Evolutionary conservation across 2,797 vertebrate species (phyloP).

Genomic region (Diceros bicornis): DNA sequence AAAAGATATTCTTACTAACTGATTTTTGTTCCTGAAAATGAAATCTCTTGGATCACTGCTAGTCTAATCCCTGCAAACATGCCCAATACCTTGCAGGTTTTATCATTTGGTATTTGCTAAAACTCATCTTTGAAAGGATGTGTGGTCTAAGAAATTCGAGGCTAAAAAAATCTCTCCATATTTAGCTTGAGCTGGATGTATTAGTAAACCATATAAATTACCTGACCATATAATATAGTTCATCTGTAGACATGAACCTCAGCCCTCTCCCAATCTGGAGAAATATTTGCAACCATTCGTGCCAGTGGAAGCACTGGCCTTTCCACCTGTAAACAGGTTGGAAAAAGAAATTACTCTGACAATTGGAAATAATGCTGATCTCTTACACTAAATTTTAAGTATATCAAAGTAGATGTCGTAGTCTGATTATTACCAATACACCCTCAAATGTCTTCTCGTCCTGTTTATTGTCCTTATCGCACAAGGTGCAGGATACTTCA

Average conservation of each 20-base stretch:
- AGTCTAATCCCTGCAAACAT: not conserved
- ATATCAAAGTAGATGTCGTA: conserved; percentile 25
- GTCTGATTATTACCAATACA: not conserved
- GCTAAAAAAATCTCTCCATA: not conserved
- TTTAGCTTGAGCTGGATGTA: not conserved
- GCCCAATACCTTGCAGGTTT: not conserved
- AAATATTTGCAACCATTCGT: not conserved
- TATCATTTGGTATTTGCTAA: not conserved
- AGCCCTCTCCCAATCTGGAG: conserved; percentile 8
- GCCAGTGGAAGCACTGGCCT: not conserved
- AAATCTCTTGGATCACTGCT: conserved; percentile 53
- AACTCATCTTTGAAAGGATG: conserved; percentile 77
- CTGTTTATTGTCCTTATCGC: conserved; percentile 70
- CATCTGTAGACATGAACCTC: not conserved
- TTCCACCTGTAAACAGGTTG: not conserved
- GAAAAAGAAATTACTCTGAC: not conserved
- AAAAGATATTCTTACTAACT: conserved; percentile 35
- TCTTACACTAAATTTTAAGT: conserved; percentile 15
- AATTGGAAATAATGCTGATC: not conserved
- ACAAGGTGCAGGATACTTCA: conserved; percentile 47
- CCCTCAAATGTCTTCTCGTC: not conserved
- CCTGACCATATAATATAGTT: not conserved
- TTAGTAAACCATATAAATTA: conserved; percentile 1
- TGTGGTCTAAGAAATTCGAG: not conserved
- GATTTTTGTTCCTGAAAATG: conserved; percentile 52